Percentiles rank a stretch among this genome's conserved stretches.
phyloP scores from a whole-genome alignment of 2,888 invertebrate species.

The Helobdella robusta region DNA sequence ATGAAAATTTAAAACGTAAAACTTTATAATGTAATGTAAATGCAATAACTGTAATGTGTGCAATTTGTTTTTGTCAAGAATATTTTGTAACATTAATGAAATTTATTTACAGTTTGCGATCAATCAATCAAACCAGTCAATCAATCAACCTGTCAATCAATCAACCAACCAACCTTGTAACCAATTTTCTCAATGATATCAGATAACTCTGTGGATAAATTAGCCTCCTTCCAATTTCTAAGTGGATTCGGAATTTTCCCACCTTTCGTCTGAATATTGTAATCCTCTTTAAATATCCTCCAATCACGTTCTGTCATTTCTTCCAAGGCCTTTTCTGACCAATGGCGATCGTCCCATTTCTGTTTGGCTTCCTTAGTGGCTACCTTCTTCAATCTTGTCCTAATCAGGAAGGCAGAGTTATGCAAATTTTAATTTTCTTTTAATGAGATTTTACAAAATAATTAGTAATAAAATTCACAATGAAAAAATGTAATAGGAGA shows the following conservation, averaged over 20 bases:
- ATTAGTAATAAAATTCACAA: too few relatives aligned
- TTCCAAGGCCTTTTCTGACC: conserved; percentile 83
- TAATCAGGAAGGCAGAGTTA: conserved; percentile 30
- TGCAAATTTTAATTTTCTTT: not conserved
- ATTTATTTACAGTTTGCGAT: not conserved
- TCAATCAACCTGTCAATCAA: not conserved
- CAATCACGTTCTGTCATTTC: conserved; percentile 99
- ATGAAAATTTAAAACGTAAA: conserved; percentile 23
- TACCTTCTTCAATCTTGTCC: conserved; percentile 71
- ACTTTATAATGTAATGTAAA: too few relatives aligned
- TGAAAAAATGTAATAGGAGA: too few relatives aligned
- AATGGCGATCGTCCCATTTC: conserved; percentile 96
- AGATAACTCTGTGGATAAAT: conserved; percentile 73
- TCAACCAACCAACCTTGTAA: not conserved
- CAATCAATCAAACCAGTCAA: conserved; percentile 3
- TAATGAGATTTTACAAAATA: too few relatives aligned
- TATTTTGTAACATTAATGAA: too few relatives aligned
- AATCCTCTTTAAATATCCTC: conserved; percentile 98
- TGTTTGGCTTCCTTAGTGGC: conserved; percentile 93
- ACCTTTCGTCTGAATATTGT: conserved; percentile 93
- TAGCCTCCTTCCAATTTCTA: conserved; percentile 83
- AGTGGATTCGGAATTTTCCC: conserved; percentile 93
- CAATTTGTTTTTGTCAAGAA: too few relatives aligned
- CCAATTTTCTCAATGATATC: conserved; percentile 70
- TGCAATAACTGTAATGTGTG: too few relatives aligned